Evolutionary conservation across 2,113 vertebrate genomes (phyloP), one percentile per base, ranked within the genome.

Genomic region (Xiphias gladius): DNA sequence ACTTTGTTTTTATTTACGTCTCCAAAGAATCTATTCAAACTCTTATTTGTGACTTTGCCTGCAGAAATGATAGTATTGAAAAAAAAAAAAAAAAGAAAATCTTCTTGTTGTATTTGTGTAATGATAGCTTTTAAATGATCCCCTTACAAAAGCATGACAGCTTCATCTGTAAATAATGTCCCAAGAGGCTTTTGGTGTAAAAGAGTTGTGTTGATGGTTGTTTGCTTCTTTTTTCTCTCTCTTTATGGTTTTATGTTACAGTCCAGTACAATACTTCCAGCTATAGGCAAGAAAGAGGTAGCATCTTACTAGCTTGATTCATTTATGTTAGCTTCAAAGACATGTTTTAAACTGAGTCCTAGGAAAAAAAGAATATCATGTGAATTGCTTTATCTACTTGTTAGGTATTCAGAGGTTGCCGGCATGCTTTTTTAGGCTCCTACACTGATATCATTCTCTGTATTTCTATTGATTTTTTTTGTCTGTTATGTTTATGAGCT

Each of bases 121-220:
- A 97, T 95, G 94, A 96, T 96, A 96, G 94, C 96, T 97, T 97
- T 98, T 96, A 96, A 97, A 94, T 83, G 84, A 96, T 95, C 95
- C 94, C 94, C 96, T 96, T 95, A 96, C 95, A 94, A 96, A 95
- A 97, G 97, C 98, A 99, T 99, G 98, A 97, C 95, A 96, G 95
- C 96, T 97, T 97, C 94, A 96, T 96, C 95, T 99, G 98, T 99
- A 98, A 96, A 99, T 99, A 98, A 95, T 95, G 96, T 97, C 96
- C 96, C 92, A 93, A 96, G 94, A 96, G 97, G 96, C 96, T 96
- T 96, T 97, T 96, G 96, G 96, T 99, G 97, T 98, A 97, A 97
- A 97, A 96, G 96, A 97, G 92, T 98, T 97, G 96, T 98, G 96
- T 96, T 96, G 96, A 97, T 98, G 96, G 96, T 98, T 94, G 96